A percentile compares a stretch with the other conserved stretches of the same genome.
phyloP scores from a whole-genome alignment of 92 coral and sea anemone genomes.

The Epizoanthus fatuus region DNA sequence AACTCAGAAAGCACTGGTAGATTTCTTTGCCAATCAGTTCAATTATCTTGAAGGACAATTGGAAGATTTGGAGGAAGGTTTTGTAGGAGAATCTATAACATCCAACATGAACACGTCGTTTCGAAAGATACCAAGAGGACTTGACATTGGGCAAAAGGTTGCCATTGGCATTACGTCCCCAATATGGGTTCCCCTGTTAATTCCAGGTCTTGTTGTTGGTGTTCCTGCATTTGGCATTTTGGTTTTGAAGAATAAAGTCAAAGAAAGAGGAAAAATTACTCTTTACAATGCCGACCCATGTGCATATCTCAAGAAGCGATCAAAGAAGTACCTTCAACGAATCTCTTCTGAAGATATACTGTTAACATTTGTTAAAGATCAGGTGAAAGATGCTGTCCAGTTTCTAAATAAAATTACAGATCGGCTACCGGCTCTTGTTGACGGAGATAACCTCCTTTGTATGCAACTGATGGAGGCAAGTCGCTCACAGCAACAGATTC shows the following conservation, averaged over 20 bases:
- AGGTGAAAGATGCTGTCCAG: neutral
- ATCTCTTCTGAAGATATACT: neutral
- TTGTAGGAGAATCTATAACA: no score
- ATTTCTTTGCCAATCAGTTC: conserved; percentile 3
- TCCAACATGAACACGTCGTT: neutral
- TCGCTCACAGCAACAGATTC: no score
- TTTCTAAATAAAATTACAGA: neutral
- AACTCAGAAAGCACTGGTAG: neutral
- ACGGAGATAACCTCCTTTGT: no score
- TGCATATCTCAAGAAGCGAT: conserved; percentile 7
- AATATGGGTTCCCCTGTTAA: conserved; percentile 8
- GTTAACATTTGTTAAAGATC: neutral
- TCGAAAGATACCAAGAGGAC: no score
- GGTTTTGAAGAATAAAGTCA: no score
- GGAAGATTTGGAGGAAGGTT: no score
- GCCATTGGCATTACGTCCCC: conserved; percentile 26
- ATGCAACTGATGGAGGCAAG: no score
- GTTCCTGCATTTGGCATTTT: no score
- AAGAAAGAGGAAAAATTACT: neutral
- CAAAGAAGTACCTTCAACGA: conserved; percentile 22
- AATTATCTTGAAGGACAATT: neutral
- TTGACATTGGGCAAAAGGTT: conserved; percentile 6
- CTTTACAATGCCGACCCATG: neutral
- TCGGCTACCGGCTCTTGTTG: no score
- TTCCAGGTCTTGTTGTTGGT: conserved; percentile 25